Evolutionary conservation across 2,113 vertebrate species (phyloP), one percentile per base, ranked within the genome.

Genomic region (Thomomys bottae): DNA sequence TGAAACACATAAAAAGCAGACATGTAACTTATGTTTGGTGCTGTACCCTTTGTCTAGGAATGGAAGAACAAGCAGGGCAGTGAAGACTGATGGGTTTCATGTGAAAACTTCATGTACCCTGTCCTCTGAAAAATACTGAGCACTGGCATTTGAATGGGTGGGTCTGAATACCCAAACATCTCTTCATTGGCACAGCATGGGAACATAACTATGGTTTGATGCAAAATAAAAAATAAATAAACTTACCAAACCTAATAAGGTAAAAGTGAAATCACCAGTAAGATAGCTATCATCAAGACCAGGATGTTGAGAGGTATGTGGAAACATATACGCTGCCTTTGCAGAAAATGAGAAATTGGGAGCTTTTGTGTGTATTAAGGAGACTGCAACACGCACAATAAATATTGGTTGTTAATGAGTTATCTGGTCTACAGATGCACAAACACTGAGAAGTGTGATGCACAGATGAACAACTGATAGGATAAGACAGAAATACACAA

Each of bases 341-440:
- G 40, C 63, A 61, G 21, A 92, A 84, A 80, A 59, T 12, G 14
- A 78, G 54, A 87, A 70, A 30, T 80, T 6, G 42, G 73, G 61
- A 45, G 8, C 3, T 12, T n/a, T 32, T 36, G 8, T 8, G 20
- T 94, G 9, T 38, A 10, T 21, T 24, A 7, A 83, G 45, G 11
- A 18, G 7, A 67, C 7, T 59, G 59, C 26, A 40, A 21, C 15
- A 10, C 10, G 9, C 11, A 6, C 8, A 0, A 0, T 9, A 70
- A 71, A 23, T 9, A 2, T 26, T 42, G 3, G 1, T 34, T 61
- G 6, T 28, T 57, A 59, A 5, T 28, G 26, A 23, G 38, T 0
- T 9, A 15, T 0, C 20, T 86, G 6, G 11, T 1, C 9, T 10
- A 23, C 8, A 36, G 20, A 59, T n/a, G n/a, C 15, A 80, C 17